Base-by-base conservation (phyloP, 2,797 vertebrate genomes). In the Rhadinocentrus ornatus region DNA sequence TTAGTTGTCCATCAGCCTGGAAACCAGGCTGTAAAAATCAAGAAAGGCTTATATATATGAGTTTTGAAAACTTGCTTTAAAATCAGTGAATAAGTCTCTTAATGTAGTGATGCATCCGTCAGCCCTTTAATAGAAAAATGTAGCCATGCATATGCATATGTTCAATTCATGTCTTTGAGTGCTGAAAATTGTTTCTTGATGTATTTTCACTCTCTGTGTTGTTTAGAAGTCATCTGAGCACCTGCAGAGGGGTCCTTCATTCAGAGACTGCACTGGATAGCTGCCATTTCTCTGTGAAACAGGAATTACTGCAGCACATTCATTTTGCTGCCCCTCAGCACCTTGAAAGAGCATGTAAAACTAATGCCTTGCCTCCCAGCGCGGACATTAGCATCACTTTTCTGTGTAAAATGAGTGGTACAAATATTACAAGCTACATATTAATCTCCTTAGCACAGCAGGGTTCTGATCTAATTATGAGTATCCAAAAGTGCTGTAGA, bases 151-250 rank as follows among this genome's bases (percentile, higher is more conserved):
- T 22, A 10, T 3, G 13, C 34, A 27, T 18, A 24, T 20, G 13
- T 44, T 66, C 3, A 34, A 8, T 44, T 11, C 3, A 29, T 37
- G 18, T 46, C 41, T 70, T 4, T 16, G 16, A 9, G 13, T 18
- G 22, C 24, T 52, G n/a, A 54, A 22, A 22, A 39, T 24, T 9
- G 0, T 54, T 6, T 34, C 27, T 37, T 16, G 6, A 37, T 46
- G 18, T 27, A 8, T 50, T 67, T 18, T 37, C 0, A 74, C 41
- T 79, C 26, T 31, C 29, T 68, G 0, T 63, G 68, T 26, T 70
- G 12, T 78, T 58, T 46, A 95, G 94, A 95, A 72, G 94, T 95
- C 86, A 94, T 94, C 88, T 95, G 90, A 93, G 71, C 55, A 29
- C 32, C 77, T 60, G 62, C 66, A 58, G 53, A 52, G 46, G 2